A percentile compares a stretch with the other conserved stretches of the same genome.
These are phyloP conservation scores for Ancistrus triradiatus DNA, from an alignment of 2,113 vertebrate genomes.

Conservation along the genomic window DNA sequence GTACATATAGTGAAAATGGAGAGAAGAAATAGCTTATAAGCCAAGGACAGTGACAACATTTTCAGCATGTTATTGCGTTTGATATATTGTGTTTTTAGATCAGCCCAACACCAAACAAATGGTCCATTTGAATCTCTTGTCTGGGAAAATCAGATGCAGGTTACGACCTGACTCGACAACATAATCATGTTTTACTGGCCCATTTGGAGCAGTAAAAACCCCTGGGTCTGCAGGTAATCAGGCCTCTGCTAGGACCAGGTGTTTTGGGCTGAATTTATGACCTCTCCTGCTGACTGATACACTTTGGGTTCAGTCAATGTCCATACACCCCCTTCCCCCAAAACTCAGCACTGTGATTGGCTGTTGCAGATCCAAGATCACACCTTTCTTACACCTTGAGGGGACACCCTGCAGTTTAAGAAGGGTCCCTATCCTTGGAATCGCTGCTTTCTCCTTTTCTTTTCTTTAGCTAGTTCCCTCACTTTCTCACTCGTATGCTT, in stretches of 20 bases:
- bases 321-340: constrained; percentile 4
- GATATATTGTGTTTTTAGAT: not conserved
- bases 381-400: constrained; percentile 27
- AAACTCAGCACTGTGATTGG: constrained; percentile 38
- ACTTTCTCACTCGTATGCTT: constrained; percentile 8
- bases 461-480: not conserved
- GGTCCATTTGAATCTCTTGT: not conserved
- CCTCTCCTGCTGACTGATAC: constrained; percentile 20
- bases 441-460: constrained; percentile 29
- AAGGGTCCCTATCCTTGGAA: constrained; percentile 16
- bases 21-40: too few species aligned
- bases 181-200: constrained; percentile 15
- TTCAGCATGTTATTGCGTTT: too few species aligned
- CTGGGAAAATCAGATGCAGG: constrained; percentile 17
- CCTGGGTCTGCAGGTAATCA: constrained; percentile 1
- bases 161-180: not conserved
- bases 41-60: too few species aligned
- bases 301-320: constrained; percentile 13
- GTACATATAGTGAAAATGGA: too few species aligned
- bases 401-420: constrained; percentile 43
- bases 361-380: constrained; percentile 14
- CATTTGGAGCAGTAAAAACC: constrained; percentile 12
- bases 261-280: constrained; percentile 30
- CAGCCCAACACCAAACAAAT: constrained; percentile 1
- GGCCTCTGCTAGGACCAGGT: constrained; percentile 17